These are phyloP conservation scores for Apodemia duryi DNA, from an alignment of 2,888 invertebrate genomes.

Conservation along the genomic window DNA sequence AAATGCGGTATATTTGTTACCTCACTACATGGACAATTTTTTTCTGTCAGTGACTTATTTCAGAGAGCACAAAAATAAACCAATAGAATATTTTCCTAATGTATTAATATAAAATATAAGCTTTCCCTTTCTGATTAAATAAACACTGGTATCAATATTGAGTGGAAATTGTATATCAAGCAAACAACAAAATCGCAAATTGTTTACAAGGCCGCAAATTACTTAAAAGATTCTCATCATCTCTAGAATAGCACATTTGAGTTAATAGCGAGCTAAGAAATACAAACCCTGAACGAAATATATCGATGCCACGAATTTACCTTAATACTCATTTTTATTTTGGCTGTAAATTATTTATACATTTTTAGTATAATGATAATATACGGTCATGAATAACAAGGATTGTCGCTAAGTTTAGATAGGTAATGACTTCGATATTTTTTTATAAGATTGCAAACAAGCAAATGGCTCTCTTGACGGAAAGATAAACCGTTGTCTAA, in stretches of 20 bases:
- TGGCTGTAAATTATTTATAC: neutral
- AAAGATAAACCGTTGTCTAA: no score
- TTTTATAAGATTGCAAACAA: no score
- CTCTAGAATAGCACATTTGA: neutral
- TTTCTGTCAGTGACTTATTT: no score
- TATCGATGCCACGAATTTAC: neutral
- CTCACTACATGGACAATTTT: no score
- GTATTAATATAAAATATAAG: neutral
- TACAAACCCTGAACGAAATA: neutral
- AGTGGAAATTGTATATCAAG: neutral
- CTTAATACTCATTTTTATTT: neutral
- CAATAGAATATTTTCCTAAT: neutral
- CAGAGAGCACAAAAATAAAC: no score
- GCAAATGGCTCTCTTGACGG: no score
- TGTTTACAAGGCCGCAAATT: slow-evolving; percentile 2
- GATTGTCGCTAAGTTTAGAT: no score
- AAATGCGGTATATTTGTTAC: no score
- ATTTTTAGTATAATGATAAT: no score
- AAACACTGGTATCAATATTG: neutral
- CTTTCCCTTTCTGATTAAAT: neutral
- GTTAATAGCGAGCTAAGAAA: neutral
- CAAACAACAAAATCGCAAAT: neutral
- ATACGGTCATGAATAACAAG: no score
- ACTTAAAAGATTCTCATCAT: neutral
- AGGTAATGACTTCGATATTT: no score